Conservation (phyloP, 2,888 invertebrate genomes). For the Trichogramma evanescens region DNA sequence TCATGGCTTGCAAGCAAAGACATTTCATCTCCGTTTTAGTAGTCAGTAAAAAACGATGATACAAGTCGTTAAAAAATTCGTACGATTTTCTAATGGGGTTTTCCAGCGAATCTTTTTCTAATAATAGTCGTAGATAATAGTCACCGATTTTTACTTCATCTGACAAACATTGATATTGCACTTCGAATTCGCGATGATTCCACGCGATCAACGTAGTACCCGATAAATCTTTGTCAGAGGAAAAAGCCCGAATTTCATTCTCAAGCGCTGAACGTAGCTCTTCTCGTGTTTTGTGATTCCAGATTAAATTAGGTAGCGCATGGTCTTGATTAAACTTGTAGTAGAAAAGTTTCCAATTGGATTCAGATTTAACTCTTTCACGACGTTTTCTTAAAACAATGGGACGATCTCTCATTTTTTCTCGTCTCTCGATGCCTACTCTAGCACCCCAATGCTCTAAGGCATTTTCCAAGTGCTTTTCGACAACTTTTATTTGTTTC, state of each 20-base stretch:
- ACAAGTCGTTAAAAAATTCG: constrained; percentile 97
- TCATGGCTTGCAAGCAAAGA: constrained; percentile 95
- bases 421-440: constrained; percentile 56
- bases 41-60: constrained; percentile 92
- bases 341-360: constrained; percentile 91
- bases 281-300: constrained; percentile 98
- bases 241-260: constrained; percentile 85
- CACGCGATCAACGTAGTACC: constrained; percentile 78
- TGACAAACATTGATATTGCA: constrained; percentile 85
- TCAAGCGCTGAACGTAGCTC: constrained; percentile 88
- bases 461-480: constrained; percentile 73
- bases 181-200: constrained; percentile 97
- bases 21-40: constrained; percentile 92
- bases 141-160: constrained; percentile 98
- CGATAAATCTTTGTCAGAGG: constrained; percentile 81
- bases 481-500: constrained; percentile 67
- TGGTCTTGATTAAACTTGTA: constrained; percentile 93
- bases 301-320: constrained; percentile 90
- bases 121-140: constrained; percentile 87
- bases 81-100: constrained; percentile 87
- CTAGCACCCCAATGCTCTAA: constrained; percentile 67
- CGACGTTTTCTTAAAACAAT: constrained; percentile 86
- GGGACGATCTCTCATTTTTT: constrained; percentile 68
- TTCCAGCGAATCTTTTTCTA: constrained; percentile 84
- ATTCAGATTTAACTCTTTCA: constrained; percentile 77